These are phyloP conservation scores for Neostethus bicornis DNA, from an alignment of 2,797 vertebrate genomes.

Conservation along the genomic window DNA sequence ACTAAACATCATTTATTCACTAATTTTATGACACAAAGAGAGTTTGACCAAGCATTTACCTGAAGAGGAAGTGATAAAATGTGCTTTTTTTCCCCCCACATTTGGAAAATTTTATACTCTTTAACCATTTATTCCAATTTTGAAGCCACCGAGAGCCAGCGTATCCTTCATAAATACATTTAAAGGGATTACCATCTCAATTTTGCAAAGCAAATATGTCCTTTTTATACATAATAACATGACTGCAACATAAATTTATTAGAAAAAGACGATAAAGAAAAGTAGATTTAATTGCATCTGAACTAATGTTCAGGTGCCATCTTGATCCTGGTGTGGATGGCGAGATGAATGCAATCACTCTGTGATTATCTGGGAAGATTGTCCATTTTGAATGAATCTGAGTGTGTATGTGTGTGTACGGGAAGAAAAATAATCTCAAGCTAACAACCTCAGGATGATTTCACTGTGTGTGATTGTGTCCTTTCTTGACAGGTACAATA, in stretches of 20 bases:
- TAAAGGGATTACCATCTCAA: slow-evolving; percentile 15
- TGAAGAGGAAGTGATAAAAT: too few species aligned
- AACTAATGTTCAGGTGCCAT: not conserved
- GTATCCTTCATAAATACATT: slow-evolving; percentile 19
- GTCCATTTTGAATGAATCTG: slow-evolving; percentile 27
- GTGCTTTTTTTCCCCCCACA: too few species aligned
- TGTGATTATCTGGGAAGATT: slow-evolving; percentile 32
- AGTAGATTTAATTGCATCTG: not conserved
- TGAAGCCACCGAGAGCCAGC: too few species aligned
- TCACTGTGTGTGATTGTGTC: slow-evolving; percentile 24
- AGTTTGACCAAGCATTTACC: too few species aligned
- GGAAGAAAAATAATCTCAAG: slow-evolving; percentile 48
- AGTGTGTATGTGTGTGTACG: not conserved
- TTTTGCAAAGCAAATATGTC: slow-evolving; percentile 17
- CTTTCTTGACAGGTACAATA: slow-evolving; percentile 42
- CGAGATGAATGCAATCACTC: slow-evolving; percentile 15
- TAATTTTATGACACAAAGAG: too few species aligned
- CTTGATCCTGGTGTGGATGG: slow-evolving; percentile 3
- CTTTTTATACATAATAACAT: slow-evolving; percentile 15
- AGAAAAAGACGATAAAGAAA: not conserved
- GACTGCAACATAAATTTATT: not conserved
- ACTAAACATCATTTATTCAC: too few species aligned
- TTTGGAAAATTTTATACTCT: too few species aligned
- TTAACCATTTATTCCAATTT: too few species aligned
- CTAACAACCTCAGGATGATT: slow-evolving; percentile 32